phyloP scores from a whole-genome alignment of 2,797 vertebrate species.

The Enteromius thamalakanensis region DNA sequence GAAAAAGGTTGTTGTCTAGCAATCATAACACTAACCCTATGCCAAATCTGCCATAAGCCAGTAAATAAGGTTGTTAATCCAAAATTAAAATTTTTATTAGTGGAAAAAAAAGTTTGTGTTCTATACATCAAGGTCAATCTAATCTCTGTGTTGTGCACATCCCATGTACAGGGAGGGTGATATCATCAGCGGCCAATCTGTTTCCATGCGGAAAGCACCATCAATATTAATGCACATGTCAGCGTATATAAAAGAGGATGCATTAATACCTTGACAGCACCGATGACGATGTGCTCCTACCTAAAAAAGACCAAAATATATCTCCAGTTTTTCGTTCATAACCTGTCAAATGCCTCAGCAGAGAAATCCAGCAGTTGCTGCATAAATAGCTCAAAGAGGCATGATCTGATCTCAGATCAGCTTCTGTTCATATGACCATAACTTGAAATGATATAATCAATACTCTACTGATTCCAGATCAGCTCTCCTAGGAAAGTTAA shows the following conservation, averaged over 20 bases:
- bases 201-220: slow-evolving; percentile 11
- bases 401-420: slow-evolving; percentile 12
- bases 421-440: not conserved
- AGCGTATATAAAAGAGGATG: not conserved
- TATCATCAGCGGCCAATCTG: slow-evolving; percentile 39
- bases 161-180: not conserved
- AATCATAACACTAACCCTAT: not conserved
- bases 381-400: slow-evolving; percentile 11
- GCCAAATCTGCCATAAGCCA: not conserved
- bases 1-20: not conserved
- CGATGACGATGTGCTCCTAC: slow-evolving; percentile 6
- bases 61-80: not conserved
- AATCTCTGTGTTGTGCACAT: slow-evolving; percentile 4
- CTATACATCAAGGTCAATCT: slow-evolving; percentile 22
- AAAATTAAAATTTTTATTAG: not conserved
- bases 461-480: slow-evolving; percentile 13
- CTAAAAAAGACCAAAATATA: slow-evolving; percentile 26
- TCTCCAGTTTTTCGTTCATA: slow-evolving; percentile 23
- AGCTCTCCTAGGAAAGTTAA: slow-evolving; percentile 7
- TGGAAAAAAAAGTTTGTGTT: not conserved
- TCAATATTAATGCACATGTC: slow-evolving; percentile 43
- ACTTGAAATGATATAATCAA: not conserved
- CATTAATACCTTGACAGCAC: slow-evolving; percentile 9
- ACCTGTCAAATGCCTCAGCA: slow-evolving; percentile 34
- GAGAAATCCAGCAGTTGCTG: slow-evolving; percentile 9